Evolutionary conservation across 1,140 invertebrate genomes (phyloP).

Genomic region (Helicoverpa zea): DNA sequence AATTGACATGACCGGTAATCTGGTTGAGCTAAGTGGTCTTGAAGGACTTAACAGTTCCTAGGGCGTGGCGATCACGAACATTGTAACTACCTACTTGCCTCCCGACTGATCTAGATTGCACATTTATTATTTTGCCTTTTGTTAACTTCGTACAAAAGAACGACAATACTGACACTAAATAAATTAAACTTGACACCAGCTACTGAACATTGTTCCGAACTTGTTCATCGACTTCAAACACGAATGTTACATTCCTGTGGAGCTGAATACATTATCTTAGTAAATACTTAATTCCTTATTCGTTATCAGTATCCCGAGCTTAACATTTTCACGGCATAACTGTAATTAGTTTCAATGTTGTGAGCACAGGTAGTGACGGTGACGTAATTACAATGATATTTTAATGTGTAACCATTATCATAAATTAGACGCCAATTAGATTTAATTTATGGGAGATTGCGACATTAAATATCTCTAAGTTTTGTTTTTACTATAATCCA

Average conservation of each 20-base stretch:
- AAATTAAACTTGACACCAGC: conserved; percentile 35
- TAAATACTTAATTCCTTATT: conserved; percentile 30
- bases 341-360: conserved; percentile 46
- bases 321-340: conserved; percentile 42
- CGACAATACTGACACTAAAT: conserved; percentile 44
- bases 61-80: conserved; percentile 81
- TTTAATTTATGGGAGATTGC: conserved; percentile 66
- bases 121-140: conserved; percentile 65
- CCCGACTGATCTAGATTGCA: conserved; percentile 67
- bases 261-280: conserved; percentile 11
- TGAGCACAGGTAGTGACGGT: conserved; percentile 51
- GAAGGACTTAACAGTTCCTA: conserved; percentile 71
- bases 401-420: conserved; percentile 72
- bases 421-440: conserved; percentile 70
- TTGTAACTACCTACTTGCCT: conserved; percentile 53
- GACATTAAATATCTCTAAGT: conserved; percentile 60
- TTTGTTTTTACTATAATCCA: conserved; percentile 31
- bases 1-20: conserved; percentile 75
- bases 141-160: conserved; percentile 52
- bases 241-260: conserved; percentile 37
- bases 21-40: conserved; percentile 72
- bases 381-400: conserved; percentile 69
- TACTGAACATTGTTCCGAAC: conserved; percentile 32
- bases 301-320: conserved; percentile 8
- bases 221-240: conserved; percentile 25